Evolutionary conservation across 2,888 invertebrate genomes (phyloP), one percentile per base, ranked within the genome.

Genomic region (Dermolepida albohirtum): DNA sequence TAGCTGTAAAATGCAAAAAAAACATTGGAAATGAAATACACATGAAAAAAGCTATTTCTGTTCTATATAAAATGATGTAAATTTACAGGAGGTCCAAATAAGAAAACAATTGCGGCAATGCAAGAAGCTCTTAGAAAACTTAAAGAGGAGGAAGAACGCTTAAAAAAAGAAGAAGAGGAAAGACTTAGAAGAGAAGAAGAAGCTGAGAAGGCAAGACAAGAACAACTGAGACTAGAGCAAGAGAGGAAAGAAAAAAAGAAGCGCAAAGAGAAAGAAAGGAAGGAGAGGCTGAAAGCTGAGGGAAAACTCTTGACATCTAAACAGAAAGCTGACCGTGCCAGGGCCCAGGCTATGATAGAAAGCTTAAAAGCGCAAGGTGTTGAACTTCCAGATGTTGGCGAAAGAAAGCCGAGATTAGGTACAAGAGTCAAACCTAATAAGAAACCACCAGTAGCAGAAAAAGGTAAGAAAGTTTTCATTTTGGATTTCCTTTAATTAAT

Each of bases 211-310:
- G 89, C 89, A 44, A 88, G 93, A 68, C 83, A 92, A 71, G 94
- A 96, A 84, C 90, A 90, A 73, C 83, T 91, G 50, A 84, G 92
- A 68, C 83, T 94, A 72, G 97, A 97, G 80, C 92, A 94, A 77
- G 97, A 98, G 81, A 87, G 88, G 71, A 96, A 93, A 79, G 95
- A 94, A 73, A 90, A 89, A 79, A 95, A 92, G 81, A 98, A 96
- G 80, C 92, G 92, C 78, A 95, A 94, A 78, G 96, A 97, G 83
- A 96, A 95, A 79, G 97, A 97, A 79, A 88, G 94, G 57, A 96
- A 95, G 82, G 96, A 96, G 78, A 88, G 95, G 78, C 86, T 96
- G 75, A 98, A 98, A 83, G 95, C 94, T n/a, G 98, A 98, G 84
- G 98, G 98, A 1, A 98, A 96, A 84, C 86, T 96, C 39, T 84